Evolutionary conservation across 2,888 invertebrate species (phyloP), one percentile per base, ranked within the genome.

Genomic region (Petrophora chlorosata): DNA sequence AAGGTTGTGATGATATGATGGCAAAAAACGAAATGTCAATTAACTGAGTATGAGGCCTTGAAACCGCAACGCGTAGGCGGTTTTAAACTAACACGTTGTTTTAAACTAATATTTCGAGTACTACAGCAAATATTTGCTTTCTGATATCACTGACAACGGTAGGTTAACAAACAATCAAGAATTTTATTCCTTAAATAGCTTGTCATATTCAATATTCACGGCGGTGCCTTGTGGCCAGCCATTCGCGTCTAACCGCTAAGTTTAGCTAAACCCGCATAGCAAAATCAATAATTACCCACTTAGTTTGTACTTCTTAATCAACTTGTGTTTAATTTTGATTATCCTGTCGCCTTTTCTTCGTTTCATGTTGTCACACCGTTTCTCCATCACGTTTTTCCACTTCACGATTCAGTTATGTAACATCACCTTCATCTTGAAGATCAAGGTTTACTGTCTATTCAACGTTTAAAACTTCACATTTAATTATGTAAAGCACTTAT

Each of bases 281-380:
- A 45, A 38, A 51, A 38, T 36, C 54, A 58, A 46, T 46, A 58
- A 67, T 70, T 75, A 81, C 81, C 74, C 80, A 89, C 88, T 76
- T 73, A 75, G 61, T 70, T 79, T 87, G 60, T 78, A 76, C 67
- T 80, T 87, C 70, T 79, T 87, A 70, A 82, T 85, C 73, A 87
- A 63, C 63, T 84, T 88, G 73, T 80, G 76, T 74, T 85, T 88
- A 62, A 83, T 71, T 79, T 88, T 89, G 55, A 70, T 73, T 54
- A 85, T 79, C 80, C 80, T 86, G 70, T 83, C 80, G 57, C 68
- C 63, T 58, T 79, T 86, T 72, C 79, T 86, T 47, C 80, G 82
- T 60, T 82, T 88, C 83, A 80, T 76, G 44, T 70, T 66, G 61
- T 67, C 67, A 67, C 70, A 70, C 59, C 67, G 58, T 57, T 67